phyloP scores from a whole-genome alignment of 2,888 invertebrate species.

The Empis stercorea region DNA sequence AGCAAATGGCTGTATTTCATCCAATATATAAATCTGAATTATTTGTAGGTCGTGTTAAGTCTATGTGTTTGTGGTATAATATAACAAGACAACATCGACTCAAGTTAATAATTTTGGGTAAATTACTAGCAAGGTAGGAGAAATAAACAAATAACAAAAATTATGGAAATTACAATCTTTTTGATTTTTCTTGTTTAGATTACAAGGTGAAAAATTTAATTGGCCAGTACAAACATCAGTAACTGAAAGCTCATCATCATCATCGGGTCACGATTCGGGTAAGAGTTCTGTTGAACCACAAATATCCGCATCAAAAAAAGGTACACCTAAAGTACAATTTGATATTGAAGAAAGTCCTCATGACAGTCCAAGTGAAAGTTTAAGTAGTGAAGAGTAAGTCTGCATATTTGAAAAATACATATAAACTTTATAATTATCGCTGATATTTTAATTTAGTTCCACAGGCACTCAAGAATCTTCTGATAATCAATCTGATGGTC shows the following conservation, averaged over 20 bases:
- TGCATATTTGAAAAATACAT: background rate
- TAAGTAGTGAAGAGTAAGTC: constrained; percentile 34
- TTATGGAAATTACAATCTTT: background rate
- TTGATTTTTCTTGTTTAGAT: constrained; percentile 14
- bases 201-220: constrained; percentile 33
- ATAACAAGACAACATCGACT: constrained; percentile 72
- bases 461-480: background rate
- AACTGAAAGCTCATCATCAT: constrained; percentile 26
- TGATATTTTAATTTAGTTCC: constrained; percentile 7
- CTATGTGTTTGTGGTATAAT: constrained; percentile 87
- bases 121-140: constrained; percentile 40
- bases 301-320: constrained; percentile 15
- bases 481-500: constrained; percentile 25
- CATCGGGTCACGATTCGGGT: constrained; percentile 29
- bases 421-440: background rate
- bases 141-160: background rate
- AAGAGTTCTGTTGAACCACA: constrained; percentile 28
- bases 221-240: constrained; percentile 34
- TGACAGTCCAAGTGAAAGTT: constrained; percentile 29
- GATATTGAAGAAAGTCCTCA: constrained; percentile 26
- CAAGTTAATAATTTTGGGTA: constrained; percentile 62
- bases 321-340: constrained; percentile 31
- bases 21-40: constrained; percentile 40
- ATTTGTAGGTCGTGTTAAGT: constrained; percentile 40
- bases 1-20: constrained; percentile 63